Evolutionary conservation across 2,113 vertebrate genomes (phyloP).

Genomic region (Theristicus caerulescens): DNA sequence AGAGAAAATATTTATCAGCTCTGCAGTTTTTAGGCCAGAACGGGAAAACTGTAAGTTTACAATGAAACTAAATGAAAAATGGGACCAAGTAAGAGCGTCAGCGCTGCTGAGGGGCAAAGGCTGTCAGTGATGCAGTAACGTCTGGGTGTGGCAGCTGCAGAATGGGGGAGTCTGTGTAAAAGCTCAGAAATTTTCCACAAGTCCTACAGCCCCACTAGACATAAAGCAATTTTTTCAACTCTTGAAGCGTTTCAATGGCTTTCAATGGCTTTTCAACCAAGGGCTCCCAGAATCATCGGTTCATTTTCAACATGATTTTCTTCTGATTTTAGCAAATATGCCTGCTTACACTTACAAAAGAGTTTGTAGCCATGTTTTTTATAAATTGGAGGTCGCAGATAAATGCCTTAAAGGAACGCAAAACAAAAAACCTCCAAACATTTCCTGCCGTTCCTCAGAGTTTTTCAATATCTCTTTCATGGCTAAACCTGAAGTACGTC

Average conservation of each 20-base stretch:
- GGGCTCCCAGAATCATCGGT: not conserved
- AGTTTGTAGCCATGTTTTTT: not conserved
- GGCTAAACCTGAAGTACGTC: not conserved
- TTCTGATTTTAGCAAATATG: not conserved
- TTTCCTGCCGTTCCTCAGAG: not conserved
- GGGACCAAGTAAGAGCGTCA: not conserved
- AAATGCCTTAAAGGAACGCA: not conserved
- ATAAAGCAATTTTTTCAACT: not conserved
- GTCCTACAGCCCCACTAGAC: not conserved
- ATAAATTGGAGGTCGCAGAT: not conserved
- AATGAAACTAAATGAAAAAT: not conserved
- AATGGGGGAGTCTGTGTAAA: not conserved
- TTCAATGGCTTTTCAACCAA: too few species aligned
- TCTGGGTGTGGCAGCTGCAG: not conserved
- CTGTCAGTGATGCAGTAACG: not conserved
- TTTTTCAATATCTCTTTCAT: not conserved
- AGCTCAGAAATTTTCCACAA: not conserved
- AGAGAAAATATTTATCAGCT: not conserved
- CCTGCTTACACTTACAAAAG: not conserved
- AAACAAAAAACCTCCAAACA: not conserved
- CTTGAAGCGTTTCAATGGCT: not conserved
- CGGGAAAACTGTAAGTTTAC: not conserved
- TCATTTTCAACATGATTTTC: not conserved
- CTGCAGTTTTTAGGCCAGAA: not conserved
- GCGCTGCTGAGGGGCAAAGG: not conserved